phyloP scores from a whole-genome alignment of 2,888 invertebrate species.

The Patella ulyssiponensis region DNA sequence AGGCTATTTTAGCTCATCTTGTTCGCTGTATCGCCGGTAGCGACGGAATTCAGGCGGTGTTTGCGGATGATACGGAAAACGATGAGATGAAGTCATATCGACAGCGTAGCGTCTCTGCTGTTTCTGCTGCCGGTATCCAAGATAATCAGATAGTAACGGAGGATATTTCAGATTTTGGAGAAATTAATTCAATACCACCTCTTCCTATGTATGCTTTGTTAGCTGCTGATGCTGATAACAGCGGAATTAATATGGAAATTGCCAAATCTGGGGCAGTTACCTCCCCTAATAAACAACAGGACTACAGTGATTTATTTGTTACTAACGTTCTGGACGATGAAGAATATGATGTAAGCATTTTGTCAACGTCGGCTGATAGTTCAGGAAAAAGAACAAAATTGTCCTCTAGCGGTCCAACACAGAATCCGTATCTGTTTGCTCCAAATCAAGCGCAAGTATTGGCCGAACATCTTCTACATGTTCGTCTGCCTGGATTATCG shows the following conservation, averaged over 20 bases:
- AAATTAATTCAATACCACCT: constrained; percentile 97
- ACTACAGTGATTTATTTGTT: constrained; percentile 90
- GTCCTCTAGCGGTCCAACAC: constrained; percentile 24
- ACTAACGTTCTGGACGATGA: constrained; percentile 48
- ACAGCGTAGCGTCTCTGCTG: constrained; percentile 35
- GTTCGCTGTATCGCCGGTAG: constrained; percentile 80
- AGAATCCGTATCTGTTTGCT: constrained; percentile 62
- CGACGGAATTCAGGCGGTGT: constrained; percentile 45
- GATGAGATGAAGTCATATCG: constrained; percentile 46
- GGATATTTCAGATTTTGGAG: constrained; percentile 69
- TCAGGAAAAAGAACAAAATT: constrained; percentile 74
- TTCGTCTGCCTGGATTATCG: constrained; percentile 82
- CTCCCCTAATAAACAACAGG: constrained; percentile 72
- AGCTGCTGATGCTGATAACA: constrained; percentile 83
- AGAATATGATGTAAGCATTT: constrained; percentile 53
- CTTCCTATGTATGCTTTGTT: constrained; percentile 95
- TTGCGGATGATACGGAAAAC: constrained; percentile 45
- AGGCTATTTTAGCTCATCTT: constrained; percentile 96
- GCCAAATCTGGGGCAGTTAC: constrained; percentile 29
- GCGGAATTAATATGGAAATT: constrained; percentile 46
- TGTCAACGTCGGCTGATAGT: constrained; percentile 73
- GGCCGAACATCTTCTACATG: constrained; percentile 84
- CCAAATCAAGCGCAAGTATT: constrained; percentile 59
- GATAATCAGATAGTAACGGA: constrained; percentile 22
- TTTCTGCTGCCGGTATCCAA: constrained; percentile 42